Base-by-base conservation (phyloP, 2,113 vertebrate genomes). In the Circaetus gallicus region DNA sequence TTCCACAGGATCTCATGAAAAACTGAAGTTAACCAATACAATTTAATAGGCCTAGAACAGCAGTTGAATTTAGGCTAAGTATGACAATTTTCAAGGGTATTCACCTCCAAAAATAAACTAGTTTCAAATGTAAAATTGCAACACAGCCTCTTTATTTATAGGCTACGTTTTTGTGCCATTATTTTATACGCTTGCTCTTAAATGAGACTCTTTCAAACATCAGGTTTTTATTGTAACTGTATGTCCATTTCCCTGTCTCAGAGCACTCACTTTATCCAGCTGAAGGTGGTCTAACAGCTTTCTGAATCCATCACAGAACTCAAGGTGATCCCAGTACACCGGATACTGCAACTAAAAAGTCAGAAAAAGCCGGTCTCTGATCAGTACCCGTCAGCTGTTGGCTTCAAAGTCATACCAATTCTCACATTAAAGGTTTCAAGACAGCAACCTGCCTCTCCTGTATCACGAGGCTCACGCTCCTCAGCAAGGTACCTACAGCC, bases 281-380 rank as follows among this genome's bases (percentile, higher is more conserved):
- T 99, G 99, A 83, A 99, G 98, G 94, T 99, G 99, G 94, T 99
- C 99, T 53, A 99, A 97, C 77, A 99, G 99, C 97, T 99, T 99
- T 95, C 99, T 98, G 97, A 99, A 99, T 94, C 99, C 99, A 72
- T 99, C 99, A 94, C 99, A 99, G 98, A 99, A 99, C 97, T 99
- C 99, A 52, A 99, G 98, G 56, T 99, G 99, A 95, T 99, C 99
- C 99, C 99, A 99, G 96, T 99, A 99, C 71, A 99, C 98, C 0
- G 99, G 99, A 97, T 99, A 99, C 97, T 99, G 99, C 92, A 99
- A 97, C 99, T 99, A 95, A 89, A 96, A 62, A 83, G 17, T 90
- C 69, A 90, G 63, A 47, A 67, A 67, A 73, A 90, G 70, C 28
- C 1, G 0, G 10, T 21, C 49, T 82, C 59, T 6, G 61, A 32